Evolutionary conservation across 2,888 invertebrate species (phyloP).

Genomic region (Microctonus brassicae): DNA sequence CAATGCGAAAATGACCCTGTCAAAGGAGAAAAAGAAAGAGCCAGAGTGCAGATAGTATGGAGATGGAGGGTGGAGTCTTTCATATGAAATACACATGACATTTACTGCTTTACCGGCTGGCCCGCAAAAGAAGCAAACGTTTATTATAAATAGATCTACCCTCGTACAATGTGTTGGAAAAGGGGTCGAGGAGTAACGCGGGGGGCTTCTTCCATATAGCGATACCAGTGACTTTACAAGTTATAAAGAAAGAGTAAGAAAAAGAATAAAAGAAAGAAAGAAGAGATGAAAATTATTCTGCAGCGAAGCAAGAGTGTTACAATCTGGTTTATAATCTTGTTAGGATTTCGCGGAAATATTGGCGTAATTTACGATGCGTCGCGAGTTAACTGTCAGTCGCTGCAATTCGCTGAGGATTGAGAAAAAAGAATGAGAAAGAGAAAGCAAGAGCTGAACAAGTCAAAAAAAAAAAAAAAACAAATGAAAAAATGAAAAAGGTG

Average conservation of each 20-base stretch:
- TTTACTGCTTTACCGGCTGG: constrained; percentile 68
- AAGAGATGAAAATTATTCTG: constrained; percentile 32
- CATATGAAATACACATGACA: constrained; percentile 69
- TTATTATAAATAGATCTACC: constrained; percentile 66
- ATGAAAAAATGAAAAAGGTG: constrained; percentile 4
- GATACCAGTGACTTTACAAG: constrained; percentile 10
- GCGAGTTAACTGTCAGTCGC: constrained; percentile 45
- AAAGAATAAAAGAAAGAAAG: constrained; percentile 23
- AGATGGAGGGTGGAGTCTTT: constrained; percentile 63
- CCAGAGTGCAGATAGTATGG: constrained; percentile 21
- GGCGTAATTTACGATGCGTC: constrained; percentile 68
- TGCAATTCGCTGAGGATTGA: constrained; percentile 16
- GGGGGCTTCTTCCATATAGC: constrained; percentile 21
- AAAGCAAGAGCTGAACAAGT: constrained; percentile 14
- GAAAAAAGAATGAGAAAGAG: constrained; percentile 8
- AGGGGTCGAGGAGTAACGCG: constrained; percentile 26
- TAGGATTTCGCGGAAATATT: constrained; percentile 70
- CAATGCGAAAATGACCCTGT: constrained; percentile 54
- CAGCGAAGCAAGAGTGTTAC: constrained; percentile 51
- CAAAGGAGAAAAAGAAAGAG: constrained; percentile 34
- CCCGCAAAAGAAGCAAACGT: constrained; percentile 62
- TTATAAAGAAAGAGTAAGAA: constrained; percentile 26
- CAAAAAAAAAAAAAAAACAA: constrained; percentile 1
- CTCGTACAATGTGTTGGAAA: constrained; percentile 30
- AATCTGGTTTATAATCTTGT: constrained; percentile 69